Conservation (phyloP, 1,140 invertebrate genomes). For the Orchestia grillus region DNA sequence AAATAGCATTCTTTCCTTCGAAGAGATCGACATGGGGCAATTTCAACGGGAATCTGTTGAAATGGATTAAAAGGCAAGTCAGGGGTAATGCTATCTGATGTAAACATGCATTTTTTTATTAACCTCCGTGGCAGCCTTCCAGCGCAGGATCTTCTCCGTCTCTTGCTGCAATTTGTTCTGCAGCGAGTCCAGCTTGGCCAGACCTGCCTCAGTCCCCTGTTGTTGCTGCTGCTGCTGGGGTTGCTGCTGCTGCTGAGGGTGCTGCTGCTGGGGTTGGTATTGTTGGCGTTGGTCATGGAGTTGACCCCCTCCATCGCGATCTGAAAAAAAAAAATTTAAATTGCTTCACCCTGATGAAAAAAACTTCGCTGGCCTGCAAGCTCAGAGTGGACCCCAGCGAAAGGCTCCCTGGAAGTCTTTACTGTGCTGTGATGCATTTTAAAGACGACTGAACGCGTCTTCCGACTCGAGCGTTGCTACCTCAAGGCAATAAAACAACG, state of each 20-base stretch:
- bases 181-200: constrained; percentile 14
- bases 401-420: no score
- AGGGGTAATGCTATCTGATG: background rate
- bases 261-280: background rate
- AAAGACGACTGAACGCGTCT: no score
- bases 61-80: background rate
- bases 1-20: no score
- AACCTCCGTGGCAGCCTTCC: constrained; percentile 33
- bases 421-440: no score
- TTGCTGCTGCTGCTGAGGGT: background rate
- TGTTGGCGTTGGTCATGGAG: no score
- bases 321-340: background rate
- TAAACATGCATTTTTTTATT: background rate
- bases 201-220: background rate
- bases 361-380: background rate
- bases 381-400: no score
- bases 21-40: background rate
- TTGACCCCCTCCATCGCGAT: background rate
- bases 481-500: no score
- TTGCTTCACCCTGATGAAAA: background rate
- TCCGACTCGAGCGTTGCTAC: no score
- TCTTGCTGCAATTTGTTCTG: constrained; percentile 29
- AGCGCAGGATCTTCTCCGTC: constrained; percentile 5
- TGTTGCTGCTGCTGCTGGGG: background rate
- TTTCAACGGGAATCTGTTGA: background rate